phyloP scores from a whole-genome alignment of 1,140 invertebrate species.

The Lutraria rhynchaena region DNA sequence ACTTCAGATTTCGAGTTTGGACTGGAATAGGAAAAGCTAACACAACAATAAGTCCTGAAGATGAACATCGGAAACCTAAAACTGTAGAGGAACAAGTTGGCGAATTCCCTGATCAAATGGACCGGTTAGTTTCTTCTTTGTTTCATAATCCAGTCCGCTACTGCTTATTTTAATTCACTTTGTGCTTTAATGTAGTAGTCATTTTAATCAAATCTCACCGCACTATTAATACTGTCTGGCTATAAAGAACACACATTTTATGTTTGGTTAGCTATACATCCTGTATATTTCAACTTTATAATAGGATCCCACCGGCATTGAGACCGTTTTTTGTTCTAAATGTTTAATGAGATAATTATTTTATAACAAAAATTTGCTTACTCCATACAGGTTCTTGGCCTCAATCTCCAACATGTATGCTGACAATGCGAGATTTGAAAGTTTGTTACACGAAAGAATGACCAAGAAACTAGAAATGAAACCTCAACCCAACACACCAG shows the following conservation, averaged over 20 bases:
- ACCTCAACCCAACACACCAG: constrained; percentile 7
- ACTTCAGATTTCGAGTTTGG: constrained; percentile 57
- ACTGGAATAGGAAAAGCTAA: constrained; percentile 38
- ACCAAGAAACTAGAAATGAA: constrained; percentile 45
- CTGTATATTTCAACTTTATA: too few relatives aligned
- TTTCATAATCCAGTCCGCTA: too few relatives aligned
- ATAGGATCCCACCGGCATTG: too few relatives aligned
- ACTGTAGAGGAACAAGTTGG: constrained; percentile 59
- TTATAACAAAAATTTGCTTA: background rate
- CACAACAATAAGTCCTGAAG: constrained; percentile 35
- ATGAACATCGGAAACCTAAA: constrained; percentile 21
- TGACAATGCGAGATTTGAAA: constrained; percentile 52
- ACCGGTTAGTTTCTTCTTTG: constrained; percentile 60
- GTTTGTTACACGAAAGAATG: constrained; percentile 43
- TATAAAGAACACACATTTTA: too few relatives aligned
- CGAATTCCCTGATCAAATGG: constrained; percentile 81
- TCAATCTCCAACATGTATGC: constrained; percentile 83
- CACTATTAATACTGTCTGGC: too few relatives aligned
- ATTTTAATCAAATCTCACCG: too few relatives aligned
- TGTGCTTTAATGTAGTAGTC: too few relatives aligned
- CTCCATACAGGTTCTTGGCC: constrained; percentile 73
- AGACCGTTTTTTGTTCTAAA: too few relatives aligned
- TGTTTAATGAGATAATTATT: too few relatives aligned
- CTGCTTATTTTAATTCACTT: too few relatives aligned
- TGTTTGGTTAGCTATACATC: too few relatives aligned